Evolutionary conservation across 2,113 vertebrate genomes (phyloP), one percentile per base, ranked within the genome.

Genomic region (Recurvirostra avosetta): DNA sequence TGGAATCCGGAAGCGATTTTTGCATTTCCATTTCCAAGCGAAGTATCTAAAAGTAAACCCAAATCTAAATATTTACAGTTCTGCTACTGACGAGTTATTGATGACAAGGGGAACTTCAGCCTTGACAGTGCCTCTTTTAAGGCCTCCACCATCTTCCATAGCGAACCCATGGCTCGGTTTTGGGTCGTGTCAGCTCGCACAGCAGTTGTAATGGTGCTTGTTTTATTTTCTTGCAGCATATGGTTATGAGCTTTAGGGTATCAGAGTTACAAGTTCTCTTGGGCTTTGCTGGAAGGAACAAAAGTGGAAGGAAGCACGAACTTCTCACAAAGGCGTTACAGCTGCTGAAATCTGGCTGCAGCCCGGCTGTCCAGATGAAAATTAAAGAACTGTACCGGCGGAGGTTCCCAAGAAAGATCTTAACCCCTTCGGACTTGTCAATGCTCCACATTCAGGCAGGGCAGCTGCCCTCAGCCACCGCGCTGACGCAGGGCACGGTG

Each of bases 171-270:
- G 65, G 80, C 73, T 50, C 15, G 47, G 11, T 26, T 50, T 34
- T 19, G 36, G 58, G 3, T 15, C 1, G 26, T 3, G 1, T 13
- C 26, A 3, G 36, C 38, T 47, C 56, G 0, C 19, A 2, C 27
- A 4, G 74, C 43, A 0, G 2, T 40, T 6, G 7, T 55, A 21
- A 61, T 1, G 34, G 34, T 8, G 23, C 17, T 16, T 30, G 18
- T 70, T 53, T 17, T 25, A 4, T 63, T 47, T 49, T 22, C 71
- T 78, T 56, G 27, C 88, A 98, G 98, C 98, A 98, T 49, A 98
- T 98, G 98, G 98, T 98, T 70, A 97, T 98, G 98, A 98, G 97
- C 95, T 98, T 98, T 97, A 97, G 98, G 59, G 98, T 98, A 25
- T 98, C 98, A 17, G 98, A 98, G 61, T 92, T 98, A 20, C 98